Evolutionary conservation across 2,113 vertebrate genomes (phyloP), one percentile per base, ranked within the genome.

Genomic region (Eurystomus gularis): DNA sequence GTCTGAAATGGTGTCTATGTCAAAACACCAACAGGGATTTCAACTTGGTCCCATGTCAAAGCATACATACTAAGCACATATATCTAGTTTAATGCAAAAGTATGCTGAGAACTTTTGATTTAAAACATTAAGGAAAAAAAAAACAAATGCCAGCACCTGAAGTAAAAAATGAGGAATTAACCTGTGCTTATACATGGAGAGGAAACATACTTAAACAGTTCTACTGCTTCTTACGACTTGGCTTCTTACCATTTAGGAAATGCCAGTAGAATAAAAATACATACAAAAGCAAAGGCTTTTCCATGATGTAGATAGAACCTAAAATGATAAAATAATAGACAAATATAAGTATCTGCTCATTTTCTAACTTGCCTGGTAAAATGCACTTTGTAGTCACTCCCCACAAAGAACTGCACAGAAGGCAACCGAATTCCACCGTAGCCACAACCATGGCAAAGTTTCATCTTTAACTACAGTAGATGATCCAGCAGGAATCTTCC

Each of bases 171-270:
- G 9, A n/a, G 14, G 10, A 62, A 61, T 58, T 28, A 62, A 55
- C 40, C 48, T 44, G 5, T 70, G 18, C 26, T 87, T 60, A 42
- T 19, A 64, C 12, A 19, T 9, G 7, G 18, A 82, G 96, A 88
- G 5, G 55, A 86, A 96, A 76, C 26, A 49, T 58, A 93, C 48
- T 80, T 29, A 75, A 82, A 92, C 14, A 65, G 25, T 95, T 69
- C 19, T 80, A 39, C 25, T 46, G 16, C 39, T 83, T 86, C 46
- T 82, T 64, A 80, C 0, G 0, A 51, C 7, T 92, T 70, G 28
- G 20, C 42, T 42, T 90, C 98, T 98, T 98, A 98, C 98, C 98
- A 33, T 94, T 93, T 64, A 97, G 46, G 58, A 97, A 96, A 85
- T 90, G 65, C 94, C 88, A 97, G 90, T 65, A 92, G 94, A 81